Percentiles rank a stretch among this genome's conserved stretches.
phyloP scores from a whole-genome alignment of 1,140 invertebrate species.

The Papilio aristodemus region DNA sequence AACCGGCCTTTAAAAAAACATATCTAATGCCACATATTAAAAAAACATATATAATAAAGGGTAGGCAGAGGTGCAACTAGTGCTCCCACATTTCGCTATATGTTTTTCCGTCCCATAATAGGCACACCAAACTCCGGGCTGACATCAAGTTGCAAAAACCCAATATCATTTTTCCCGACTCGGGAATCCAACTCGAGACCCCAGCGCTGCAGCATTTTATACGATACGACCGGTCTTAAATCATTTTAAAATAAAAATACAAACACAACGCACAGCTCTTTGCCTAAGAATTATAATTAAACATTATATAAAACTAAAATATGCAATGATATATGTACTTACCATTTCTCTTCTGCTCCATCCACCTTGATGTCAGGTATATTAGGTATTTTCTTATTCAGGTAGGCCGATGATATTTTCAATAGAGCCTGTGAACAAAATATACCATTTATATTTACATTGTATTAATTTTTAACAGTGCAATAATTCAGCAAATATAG shows the following conservation, averaged over 20 bases:
- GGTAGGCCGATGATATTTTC: slow-evolving; percentile 93
- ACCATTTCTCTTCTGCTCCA: slow-evolving; percentile 94
- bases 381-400: slow-evolving; percentile 95
- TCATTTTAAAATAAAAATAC: neutral
- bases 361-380: slow-evolving; percentile 94
- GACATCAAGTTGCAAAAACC: no score
- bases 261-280: neutral
- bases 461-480: neutral
- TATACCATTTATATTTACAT: slow-evolving; percentile 6
- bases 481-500: no score
- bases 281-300: neutral
- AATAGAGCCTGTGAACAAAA: slow-evolving; percentile 86
- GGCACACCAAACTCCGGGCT: no score
- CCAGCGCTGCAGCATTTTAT: no score
- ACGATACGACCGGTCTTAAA: neutral
- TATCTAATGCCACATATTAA: no score
- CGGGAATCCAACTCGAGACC: no score
- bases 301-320: neutral
- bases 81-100: no score
- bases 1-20: no score
- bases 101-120: no score
- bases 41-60: no score
- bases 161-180: no score
- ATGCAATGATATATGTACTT: slow-evolving; percentile 52
- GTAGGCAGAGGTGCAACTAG: no score